Base-by-base conservation (phyloP, 2,113 vertebrate genomes). In the Plecotus auritus region DNA sequence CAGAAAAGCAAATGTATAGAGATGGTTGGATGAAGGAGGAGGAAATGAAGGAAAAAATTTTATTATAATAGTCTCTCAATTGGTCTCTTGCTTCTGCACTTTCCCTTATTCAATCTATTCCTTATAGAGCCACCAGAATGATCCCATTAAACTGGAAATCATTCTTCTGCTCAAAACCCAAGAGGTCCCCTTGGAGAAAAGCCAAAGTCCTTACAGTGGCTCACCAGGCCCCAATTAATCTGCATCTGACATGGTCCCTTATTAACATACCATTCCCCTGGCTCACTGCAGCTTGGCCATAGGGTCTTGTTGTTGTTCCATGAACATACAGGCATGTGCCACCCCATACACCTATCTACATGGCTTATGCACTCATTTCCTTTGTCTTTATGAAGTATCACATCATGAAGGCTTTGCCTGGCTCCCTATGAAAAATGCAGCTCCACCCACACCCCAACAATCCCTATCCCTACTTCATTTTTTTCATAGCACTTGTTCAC, bases 121-220 rank as follows among this genome's bases (percentile, higher is more conserved):
- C 20, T n/a, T 81, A 76, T 1, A 67, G 30, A 84, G 16, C 56
- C 59, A 78, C 18, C 20, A 61, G 73, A 49, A 89, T 0, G 9
- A 89, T 85, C 40, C n/a, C 54, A 45, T 84, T 90, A 81, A 47
- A 67, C 42, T 61, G 88, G 77, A 74, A 87, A 69, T 35, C 49
- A 67, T 66, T 95, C 51, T 37, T 88, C 59, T 93, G 37, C 73
- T 92, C 69, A 90, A 97, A 97, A 92, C 16, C 47, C 70, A 80
- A 78, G 18, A 77, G 45, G 26, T 69, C 11, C 59, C 10, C n/a
- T 47, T 59, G 12, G 13, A 85, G 67, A 95, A 94, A 92, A 93
- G 81, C 35, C 10, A 20, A 83, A 35, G 22, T 88, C 54, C 77
- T 85, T 61, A 81, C 3, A 89, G 59, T 9, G 23, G 40, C 7